Percentiles rank a stretch among this genome's conserved stretches.
Evolutionary conservation across 2,797 vertebrate genomes (phyloP).

Genomic region (Nannoperca australis): DNA sequence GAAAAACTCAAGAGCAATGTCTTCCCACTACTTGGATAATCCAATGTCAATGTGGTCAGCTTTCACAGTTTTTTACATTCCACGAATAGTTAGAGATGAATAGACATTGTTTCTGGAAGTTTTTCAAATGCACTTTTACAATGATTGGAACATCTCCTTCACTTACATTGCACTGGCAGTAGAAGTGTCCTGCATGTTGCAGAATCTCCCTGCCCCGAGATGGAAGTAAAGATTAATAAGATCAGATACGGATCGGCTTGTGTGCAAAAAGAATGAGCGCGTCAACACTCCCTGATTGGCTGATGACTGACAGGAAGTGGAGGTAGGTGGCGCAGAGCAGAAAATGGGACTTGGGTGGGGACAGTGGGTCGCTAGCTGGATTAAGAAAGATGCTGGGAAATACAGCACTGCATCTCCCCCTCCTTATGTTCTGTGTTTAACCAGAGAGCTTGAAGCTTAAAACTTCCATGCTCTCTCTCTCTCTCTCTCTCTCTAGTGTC

Average conservation of each 20-base stretch:
- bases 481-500: constrained; percentile 59
- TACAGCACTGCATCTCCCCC: constrained; percentile 46
- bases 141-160: background rate
- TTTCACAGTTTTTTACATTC: constrained; percentile 14
- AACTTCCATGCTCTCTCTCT: constrained; percentile 46
- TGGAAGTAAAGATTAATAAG: constrained; percentile 31
- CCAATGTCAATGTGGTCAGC: background rate
- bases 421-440: constrained; percentile 50
- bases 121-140: constrained; percentile 6
- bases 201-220: constrained; percentile 27
- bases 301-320: constrained; percentile 63
- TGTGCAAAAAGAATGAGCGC: constrained; percentile 29
- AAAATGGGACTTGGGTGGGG: constrained; percentile 46
- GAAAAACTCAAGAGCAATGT: background rate
- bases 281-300: constrained; percentile 38
- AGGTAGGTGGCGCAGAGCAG: constrained; percentile 48
- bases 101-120: background rate
- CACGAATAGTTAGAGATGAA: constrained; percentile 1
- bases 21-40: background rate
- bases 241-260: constrained; percentile 13
- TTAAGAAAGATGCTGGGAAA: constrained; percentile 51
- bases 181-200: constrained; percentile 32
- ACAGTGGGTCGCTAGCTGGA: constrained; percentile 45
- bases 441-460: constrained; percentile 52
- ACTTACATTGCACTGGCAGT: background rate